Conservation (phyloP, 2,113 vertebrate genomes). For the Pungitius pungitius region DNA sequence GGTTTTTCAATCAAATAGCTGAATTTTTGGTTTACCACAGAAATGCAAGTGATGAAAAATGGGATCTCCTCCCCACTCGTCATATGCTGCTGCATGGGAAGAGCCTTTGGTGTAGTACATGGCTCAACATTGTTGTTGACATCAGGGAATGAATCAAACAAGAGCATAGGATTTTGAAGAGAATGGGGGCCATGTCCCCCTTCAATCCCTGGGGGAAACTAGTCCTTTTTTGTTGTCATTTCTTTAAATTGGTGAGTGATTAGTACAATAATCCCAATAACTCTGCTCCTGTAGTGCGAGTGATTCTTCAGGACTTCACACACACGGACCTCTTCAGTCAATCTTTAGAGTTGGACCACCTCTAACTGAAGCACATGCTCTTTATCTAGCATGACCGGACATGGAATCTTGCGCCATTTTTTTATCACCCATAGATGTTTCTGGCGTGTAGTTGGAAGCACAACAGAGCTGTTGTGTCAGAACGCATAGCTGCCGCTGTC, state of each 20-base stretch:
- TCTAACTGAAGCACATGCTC: neutral
- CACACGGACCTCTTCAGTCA: neutral
- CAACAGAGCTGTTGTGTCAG: slow-evolving; percentile 5
- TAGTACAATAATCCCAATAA: neutral
- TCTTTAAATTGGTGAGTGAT: neutral
- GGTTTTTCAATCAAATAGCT: too few species aligned
- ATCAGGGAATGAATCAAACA: too few species aligned
- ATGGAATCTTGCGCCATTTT: slow-evolving; percentile 4
- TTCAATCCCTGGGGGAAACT: too few species aligned
- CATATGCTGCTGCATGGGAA: too few species aligned
- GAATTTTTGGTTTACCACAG: too few species aligned
- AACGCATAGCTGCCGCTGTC: slow-evolving; percentile 13
- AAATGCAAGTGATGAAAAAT: too few species aligned
- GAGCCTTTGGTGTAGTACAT: too few species aligned
- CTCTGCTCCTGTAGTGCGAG: neutral
- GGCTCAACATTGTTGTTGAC: too few species aligned
- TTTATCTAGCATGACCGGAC: neutral
- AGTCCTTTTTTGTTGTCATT: neutral
- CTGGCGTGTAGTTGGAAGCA: neutral
- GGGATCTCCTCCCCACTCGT: too few species aligned
- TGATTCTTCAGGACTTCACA: neutral
- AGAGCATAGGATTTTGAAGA: too few species aligned
- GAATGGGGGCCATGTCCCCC: too few species aligned
- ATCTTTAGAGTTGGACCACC: neutral
- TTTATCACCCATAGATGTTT: slow-evolving; percentile 14